Evolutionary conservation across 2,888 invertebrate species (phyloP).

Genomic region (Timema podura): DNA sequence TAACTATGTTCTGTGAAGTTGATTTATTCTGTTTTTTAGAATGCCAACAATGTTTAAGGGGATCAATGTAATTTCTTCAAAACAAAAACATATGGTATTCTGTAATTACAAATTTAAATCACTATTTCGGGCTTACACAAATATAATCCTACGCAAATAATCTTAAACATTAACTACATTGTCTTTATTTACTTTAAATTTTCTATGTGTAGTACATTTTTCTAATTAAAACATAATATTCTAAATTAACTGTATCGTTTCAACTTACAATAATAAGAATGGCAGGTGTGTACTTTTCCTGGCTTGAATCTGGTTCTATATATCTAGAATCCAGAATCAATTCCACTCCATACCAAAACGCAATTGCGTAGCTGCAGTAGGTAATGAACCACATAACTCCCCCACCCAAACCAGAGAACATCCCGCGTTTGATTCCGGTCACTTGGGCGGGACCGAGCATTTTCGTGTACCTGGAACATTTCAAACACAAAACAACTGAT

Average conservation of each 20-base stretch:
- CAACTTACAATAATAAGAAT: slow-evolving; percentile 40
- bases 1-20: no score
- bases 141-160: no score
- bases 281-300: slow-evolving; percentile 38
- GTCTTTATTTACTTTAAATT: not conserved
- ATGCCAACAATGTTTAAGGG: no score
- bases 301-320: slow-evolving; percentile 23
- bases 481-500: no score
- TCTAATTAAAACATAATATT: not conserved
- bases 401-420: slow-evolving; percentile 38
- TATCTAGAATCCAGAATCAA: slow-evolving; percentile 40
- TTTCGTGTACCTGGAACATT: slow-evolving; percentile 37
- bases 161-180: no score
- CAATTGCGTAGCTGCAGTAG: slow-evolving; percentile 42
- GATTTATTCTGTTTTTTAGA: no score
- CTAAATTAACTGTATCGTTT: not conserved
- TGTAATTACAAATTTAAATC: no score
- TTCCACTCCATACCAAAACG: slow-evolving; percentile 46
- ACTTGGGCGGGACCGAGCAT: slow-evolving; percentile 33
- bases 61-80: no score
- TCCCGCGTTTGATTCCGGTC: slow-evolving; percentile 35
- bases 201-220: not conserved
- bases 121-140: no score
- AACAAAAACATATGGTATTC: no score
- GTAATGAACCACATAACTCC: slow-evolving; percentile 41